These are phyloP conservation scores for Crenichthys baileyi DNA, from an alignment of 2,797 vertebrate genomes.

Conservation along the genomic window DNA sequence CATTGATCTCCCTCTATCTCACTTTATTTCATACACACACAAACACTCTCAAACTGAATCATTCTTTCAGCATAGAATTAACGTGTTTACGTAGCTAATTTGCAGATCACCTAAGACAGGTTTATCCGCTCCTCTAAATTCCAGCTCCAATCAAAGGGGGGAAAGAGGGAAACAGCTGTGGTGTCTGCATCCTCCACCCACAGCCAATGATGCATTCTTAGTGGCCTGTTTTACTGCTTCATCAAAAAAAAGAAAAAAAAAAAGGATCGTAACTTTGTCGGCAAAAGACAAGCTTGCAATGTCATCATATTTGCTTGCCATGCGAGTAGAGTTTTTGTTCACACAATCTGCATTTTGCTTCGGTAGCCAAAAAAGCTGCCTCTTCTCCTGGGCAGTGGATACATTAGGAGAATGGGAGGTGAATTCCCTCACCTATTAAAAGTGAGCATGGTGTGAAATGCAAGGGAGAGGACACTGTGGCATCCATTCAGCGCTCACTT, in stretches of 20 bases:
- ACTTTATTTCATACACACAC: conserved; percentile 17
- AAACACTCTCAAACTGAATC: conserved; percentile 15
- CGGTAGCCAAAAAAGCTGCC: conserved; percentile 64
- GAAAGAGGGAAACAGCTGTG: conserved; percentile 11
- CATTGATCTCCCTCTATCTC: conserved; percentile 6
- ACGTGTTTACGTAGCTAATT: conserved; percentile 43
- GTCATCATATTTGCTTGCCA: conserved; percentile 82
- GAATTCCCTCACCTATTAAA: conserved; percentile 70
- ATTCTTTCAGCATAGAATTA: conserved; percentile 47
- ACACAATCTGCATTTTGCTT: conserved; percentile 80
- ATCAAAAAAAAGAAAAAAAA: conserved; percentile 75
- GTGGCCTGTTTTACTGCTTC: conserved; percentile 72
- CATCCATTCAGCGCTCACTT: conserved; percentile 33
- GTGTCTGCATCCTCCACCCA: conserved; percentile 45
- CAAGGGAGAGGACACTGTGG: conserved; percentile 28
- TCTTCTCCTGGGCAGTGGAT: conserved; percentile 67
- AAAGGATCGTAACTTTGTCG: conserved; percentile 74
- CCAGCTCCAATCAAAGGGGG: conserved; percentile 11
- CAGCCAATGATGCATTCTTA: conserved; percentile 57
- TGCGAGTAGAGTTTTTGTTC: conserved; percentile 76
- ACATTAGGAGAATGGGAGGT: conserved; percentile 58
- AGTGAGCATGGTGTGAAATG: conserved; percentile 57
- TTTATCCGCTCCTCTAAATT: conserved; percentile 37
- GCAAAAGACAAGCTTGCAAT: conserved; percentile 77
- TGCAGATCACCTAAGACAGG: conserved; percentile 25